These are phyloP conservation scores for Lumbricus terrestris DNA, from an alignment of 2,888 invertebrate genomes.

Conservation along the genomic window DNA sequence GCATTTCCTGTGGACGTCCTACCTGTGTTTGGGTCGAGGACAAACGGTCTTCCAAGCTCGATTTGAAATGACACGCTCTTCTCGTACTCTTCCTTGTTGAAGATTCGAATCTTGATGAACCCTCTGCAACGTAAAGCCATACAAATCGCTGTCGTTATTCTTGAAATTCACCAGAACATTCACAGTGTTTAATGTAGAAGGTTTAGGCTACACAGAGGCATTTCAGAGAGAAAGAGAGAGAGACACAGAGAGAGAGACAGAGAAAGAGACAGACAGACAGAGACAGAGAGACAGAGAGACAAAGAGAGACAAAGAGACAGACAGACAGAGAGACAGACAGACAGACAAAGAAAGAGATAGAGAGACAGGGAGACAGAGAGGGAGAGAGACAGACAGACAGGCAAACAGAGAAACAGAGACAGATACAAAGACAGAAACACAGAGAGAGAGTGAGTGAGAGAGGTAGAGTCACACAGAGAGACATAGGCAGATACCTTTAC, in stretches of 20 bases:
- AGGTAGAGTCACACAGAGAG: too few species aligned
- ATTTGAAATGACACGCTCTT: conserved; percentile 39
- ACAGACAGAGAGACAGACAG: too few species aligned
- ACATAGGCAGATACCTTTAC: too few species aligned
- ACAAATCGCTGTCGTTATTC: neutral
- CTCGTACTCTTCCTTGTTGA: conserved; percentile 42
- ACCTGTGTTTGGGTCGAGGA: conserved; percentile 22
- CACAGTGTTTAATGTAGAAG: neutral
- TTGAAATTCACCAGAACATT: neutral
- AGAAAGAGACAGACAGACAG: neutral
- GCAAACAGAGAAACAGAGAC: neutral
- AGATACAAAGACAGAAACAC: neutral
- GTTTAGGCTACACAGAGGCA: neutral
- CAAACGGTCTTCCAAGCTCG: conserved; percentile 36
- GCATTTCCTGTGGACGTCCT: too few species aligned
- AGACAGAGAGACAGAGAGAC: neutral
- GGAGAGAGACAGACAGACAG: neutral
- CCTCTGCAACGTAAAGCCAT: conserved; percentile 30
- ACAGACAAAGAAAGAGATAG: neutral
- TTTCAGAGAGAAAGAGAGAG: neutral
- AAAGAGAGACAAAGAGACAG: neutral
- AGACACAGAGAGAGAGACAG: neutral
- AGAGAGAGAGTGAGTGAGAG: neutral
- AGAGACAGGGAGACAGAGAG: neutral
- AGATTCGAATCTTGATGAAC: conserved; percentile 35